Evolutionary conservation across 2,113 vertebrate genomes (phyloP).

Genomic region (Setophaga kirtlandii): DNA sequence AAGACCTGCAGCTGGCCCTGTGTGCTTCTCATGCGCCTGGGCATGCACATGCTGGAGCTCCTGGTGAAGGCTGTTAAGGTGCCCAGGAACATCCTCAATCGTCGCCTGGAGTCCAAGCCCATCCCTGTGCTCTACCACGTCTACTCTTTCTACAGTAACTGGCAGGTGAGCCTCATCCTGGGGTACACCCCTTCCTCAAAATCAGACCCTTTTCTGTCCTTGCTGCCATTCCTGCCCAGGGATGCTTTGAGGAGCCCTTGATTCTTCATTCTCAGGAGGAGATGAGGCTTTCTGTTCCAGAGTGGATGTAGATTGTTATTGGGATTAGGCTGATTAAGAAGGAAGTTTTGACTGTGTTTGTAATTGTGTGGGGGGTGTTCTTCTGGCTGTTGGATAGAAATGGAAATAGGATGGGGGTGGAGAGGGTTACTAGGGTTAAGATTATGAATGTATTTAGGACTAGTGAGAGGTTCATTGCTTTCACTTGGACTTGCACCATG

Average conservation of each 20-base stretch:
- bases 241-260: not conserved
- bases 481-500: too few relatives aligned
- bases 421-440: too few relatives aligned
- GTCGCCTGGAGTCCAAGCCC: conserved; percentile 33
- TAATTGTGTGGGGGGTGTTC: too few relatives aligned
- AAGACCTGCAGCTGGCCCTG: conserved; percentile 78
- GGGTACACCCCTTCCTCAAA: not conserved
- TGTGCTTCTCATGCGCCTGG: conserved; percentile 80
- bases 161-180: conserved; percentile 72
- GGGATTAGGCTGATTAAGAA: too few relatives aligned
- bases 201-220: not conserved
- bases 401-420: too few relatives aligned
- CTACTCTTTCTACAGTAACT: conserved; percentile 87
- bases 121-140: conserved; percentile 92
- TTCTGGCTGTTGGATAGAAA: too few relatives aligned
- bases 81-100: conserved; percentile 73
- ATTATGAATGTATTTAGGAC: too few relatives aligned
- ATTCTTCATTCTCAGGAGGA: not conserved
- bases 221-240: not conserved
- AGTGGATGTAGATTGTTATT: too few relatives aligned
- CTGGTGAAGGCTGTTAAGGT: conserved; percentile 85
- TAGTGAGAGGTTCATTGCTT: too few relatives aligned
- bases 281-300: too few relatives aligned
- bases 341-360: too few relatives aligned
- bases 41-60: conserved; percentile 86